Base-by-base conservation (phyloP, 2,797 vertebrate species). In the Epinephelus awoara region DNA sequence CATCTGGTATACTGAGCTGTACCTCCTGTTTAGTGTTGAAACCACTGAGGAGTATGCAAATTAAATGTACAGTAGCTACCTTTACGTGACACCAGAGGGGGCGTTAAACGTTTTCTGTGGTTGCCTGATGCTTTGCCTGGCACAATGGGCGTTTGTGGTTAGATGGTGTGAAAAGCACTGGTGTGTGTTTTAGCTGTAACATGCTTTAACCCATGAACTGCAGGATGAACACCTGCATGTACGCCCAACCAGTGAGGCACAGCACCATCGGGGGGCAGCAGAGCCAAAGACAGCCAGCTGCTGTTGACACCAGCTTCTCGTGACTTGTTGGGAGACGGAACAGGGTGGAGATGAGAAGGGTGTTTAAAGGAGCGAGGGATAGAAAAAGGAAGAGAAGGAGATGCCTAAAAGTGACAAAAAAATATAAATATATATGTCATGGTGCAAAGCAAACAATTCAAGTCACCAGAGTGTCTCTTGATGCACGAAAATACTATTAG, bases 241-340 rank as follows among this genome's bases (percentile, higher is more conserved):
- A 2, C 64, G 55, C n/a, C 25, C 23, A 10, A 14, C 19, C 72
- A 61, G 62, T 15, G 62, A 79, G 51, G 6, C 34, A 2, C 27
- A 50, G 58, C 46, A 55, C 88, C 92, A 89, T 83, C 18, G 49
- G 92, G 79, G 92, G 93, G 93, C 91, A 93, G 91, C 87, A 92
- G 64, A 93, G 91, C 44, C 85, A 85, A 84, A 83, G 82, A 50
- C 49, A 78, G 83, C 18, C 61, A 12, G 50, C 67, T 64, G 63
- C 76, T 82, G 57, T 18, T 25, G 66, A 80, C 72, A 70, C 54
- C 55, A 40, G 80, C 77, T 57, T 77, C 77, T 82, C 51, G 18
- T 66, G 79, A 74, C 67, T 62, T 77, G 71, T 15, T 21, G 42
- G 68, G 58, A 34, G 34, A 34, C 8, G 34, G 34, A 56, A 18